Percentiles rank a stretch among this genome's conserved stretches.
phyloP scores from a whole-genome alignment of 2,888 invertebrate genomes.

The Callyntrura sp. region DNA sequence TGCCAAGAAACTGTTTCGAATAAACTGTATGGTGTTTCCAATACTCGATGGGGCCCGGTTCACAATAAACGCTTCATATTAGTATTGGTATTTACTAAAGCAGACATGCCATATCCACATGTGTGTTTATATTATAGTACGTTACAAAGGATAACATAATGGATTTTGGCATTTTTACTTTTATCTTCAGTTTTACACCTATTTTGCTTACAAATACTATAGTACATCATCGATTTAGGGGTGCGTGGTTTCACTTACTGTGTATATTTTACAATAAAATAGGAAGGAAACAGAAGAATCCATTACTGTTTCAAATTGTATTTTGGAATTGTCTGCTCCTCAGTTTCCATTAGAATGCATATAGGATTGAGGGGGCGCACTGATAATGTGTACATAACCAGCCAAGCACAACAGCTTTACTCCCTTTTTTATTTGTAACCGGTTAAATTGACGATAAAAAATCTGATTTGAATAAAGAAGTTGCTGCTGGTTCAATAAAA shows the following conservation, averaged over 20 bases:
- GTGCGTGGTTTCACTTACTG: no score
- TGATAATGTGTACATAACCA: constrained; percentile 24
- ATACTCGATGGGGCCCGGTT: constrained; percentile 1
- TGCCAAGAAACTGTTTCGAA: not conserved
- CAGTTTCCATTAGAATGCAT: not conserved
- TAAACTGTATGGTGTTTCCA: not conserved
- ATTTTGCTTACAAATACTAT: no score
- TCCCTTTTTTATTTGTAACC: constrained; percentile 44
- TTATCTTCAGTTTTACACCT: no score
- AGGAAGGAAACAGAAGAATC: constrained; percentile 22
- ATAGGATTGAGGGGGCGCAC: constrained; percentile 10
- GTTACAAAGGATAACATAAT: not conserved
- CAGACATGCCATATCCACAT: constrained; percentile 9
- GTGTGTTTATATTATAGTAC: no score
- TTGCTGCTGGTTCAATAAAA: constrained; percentile 49
- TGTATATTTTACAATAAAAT: not conserved
- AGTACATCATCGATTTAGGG: no score
- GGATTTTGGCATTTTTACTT: no score
- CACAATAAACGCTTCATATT: not conserved
- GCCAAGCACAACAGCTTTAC: not conserved
- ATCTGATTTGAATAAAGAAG: constrained; percentile 53
- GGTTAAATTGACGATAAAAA: constrained; percentile 56
- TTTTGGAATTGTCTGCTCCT: constrained; percentile 11
- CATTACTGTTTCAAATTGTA: constrained; percentile 43
- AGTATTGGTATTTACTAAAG: constrained; percentile 9